A percentile compares a stretch with the other conserved stretches of the same genome.
These are phyloP conservation scores for Campoletis raptor DNA, from an alignment of 2,888 invertebrate species.

Conservation along the genomic window DNA sequence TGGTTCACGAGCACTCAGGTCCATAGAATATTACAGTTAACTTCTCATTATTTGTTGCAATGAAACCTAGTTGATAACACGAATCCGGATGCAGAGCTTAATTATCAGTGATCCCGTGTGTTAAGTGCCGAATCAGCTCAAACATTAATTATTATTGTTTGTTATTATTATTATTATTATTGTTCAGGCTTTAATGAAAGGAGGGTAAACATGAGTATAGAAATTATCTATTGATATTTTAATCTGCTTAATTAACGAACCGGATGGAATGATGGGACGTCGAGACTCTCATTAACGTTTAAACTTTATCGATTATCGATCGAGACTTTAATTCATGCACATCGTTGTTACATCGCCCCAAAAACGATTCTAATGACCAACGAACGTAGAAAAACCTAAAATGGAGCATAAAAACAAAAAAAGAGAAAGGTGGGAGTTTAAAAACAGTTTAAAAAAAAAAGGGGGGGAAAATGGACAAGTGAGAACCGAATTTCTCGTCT, in stretches of 20 bases:
- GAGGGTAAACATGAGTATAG: not conserved
- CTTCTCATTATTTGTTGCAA: not conserved
- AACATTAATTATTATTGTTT: no score
- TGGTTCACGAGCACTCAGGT: not conserved
- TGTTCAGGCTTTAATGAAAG: not conserved
- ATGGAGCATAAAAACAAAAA: not conserved
- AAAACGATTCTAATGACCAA: not conserved
- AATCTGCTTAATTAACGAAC: not conserved
- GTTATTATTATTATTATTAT: no score
- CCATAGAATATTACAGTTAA: not conserved
- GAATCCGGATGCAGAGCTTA: not conserved
- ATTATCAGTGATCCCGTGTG: not conserved
- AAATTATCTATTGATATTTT: not conserved
- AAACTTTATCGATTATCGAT: not conserved
- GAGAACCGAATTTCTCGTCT: not conserved
- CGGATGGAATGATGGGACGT: not conserved
- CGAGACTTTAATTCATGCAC: not conserved
- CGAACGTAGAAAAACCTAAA: not conserved
- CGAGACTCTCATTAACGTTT: no score
- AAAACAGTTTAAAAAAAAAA: not conserved
- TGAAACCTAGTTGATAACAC: not conserved
- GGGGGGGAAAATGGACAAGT: not conserved
- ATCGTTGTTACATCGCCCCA: not conserved
- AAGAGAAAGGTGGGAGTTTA: not conserved
- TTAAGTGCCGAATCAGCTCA: not conserved